Percentiles rank a stretch among this genome's conserved stretches.
These are phyloP conservation scores for Brotogeris chrysoptera DNA, from an alignment of 2,797 vertebrate genomes.

Conservation along the genomic window DNA sequence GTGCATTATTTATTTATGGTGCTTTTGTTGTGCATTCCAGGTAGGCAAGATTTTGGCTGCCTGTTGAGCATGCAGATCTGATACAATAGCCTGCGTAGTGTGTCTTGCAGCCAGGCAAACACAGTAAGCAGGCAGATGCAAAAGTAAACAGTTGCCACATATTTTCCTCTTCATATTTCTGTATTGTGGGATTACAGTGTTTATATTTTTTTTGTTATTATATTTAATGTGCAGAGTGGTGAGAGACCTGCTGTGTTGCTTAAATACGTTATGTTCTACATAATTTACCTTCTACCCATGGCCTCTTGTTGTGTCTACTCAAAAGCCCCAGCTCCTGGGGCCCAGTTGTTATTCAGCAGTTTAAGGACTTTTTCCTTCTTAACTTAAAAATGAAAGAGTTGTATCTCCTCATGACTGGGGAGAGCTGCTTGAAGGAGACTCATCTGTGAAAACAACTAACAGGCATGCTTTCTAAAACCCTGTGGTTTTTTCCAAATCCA, in stretches of 20 bases:
- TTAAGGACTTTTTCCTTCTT: neutral
- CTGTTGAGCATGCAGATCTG: neutral
- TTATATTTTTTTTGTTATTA: neutral
- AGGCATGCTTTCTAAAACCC: neutral
- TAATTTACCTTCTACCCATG: neutral
- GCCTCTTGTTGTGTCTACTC: neutral
- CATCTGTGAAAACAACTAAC: constrained; percentile 45
- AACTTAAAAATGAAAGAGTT: neutral
- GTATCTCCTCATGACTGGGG: neutral
- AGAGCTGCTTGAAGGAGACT: constrained; percentile 1
- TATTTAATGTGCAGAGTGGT: neutral
- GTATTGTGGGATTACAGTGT: neutral
- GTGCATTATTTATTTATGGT: constrained; percentile 8
- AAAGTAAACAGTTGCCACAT: neutral
- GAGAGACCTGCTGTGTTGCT: neutral
- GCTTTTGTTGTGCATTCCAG: neutral
- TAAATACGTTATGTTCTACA: neutral
- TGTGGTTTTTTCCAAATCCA: constrained; percentile 12
- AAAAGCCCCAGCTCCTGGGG: neutral
- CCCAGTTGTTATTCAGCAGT: neutral
- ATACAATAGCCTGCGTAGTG: neutral
- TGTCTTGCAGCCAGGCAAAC: neutral
- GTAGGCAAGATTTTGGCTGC: neutral
- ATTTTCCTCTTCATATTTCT: constrained; percentile 11
- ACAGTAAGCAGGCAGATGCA: neutral